Base-by-base conservation (phyloP, 1,140 invertebrate genomes). In the Pygmarrhopalites habei region DNA sequence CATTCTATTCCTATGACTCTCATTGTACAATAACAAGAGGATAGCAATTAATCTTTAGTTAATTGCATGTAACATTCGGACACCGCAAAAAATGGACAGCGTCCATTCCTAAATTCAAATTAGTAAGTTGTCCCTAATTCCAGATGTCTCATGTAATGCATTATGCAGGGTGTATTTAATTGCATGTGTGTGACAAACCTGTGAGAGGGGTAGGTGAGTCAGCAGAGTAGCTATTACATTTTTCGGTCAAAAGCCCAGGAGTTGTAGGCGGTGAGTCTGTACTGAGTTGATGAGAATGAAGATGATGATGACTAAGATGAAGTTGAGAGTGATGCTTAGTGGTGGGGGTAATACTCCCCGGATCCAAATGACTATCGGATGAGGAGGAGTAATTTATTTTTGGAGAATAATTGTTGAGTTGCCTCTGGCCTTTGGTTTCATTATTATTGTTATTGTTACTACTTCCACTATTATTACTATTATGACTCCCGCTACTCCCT, bases 181-280 rank as follows among this genome's bases (percentile, higher is more conserved):
- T 35, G 32, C 15, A 15, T 35, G 32, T 35, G 32, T 35, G 32
- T 35, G 32, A 15, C 5, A 35, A 39, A 65, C 64, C 64, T 58
- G 67, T 60, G 21, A 69, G 47, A 23, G 60, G 56, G 15, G 53
- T 43, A 21, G 67, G 67, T 53, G 60, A 63, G n/a, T 65, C 61
- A 52, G 60, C 53, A 19, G 49, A 59, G 39, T 46, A 61, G 53
- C 64, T 69, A 21, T 39, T 41, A 39, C 60, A 62, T 57, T 66
- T 66, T 17, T 26, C 60, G 28, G 26, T 53, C 43, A 26, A 21
- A 21, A 56, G 61, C 21, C 67, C 64, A 29, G 62, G 67, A 52
- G 67, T 65, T 21, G 47, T 62, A 29, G 67, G 67, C 14, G 67
- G 67, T 44, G 67, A 68, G 17, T 65, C 62, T 1, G n/a, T 58